These are phyloP conservation scores for Oreochromis spilurus DNA, from an alignment of 2,113 vertebrate genomes.

Conservation along the genomic window DNA sequence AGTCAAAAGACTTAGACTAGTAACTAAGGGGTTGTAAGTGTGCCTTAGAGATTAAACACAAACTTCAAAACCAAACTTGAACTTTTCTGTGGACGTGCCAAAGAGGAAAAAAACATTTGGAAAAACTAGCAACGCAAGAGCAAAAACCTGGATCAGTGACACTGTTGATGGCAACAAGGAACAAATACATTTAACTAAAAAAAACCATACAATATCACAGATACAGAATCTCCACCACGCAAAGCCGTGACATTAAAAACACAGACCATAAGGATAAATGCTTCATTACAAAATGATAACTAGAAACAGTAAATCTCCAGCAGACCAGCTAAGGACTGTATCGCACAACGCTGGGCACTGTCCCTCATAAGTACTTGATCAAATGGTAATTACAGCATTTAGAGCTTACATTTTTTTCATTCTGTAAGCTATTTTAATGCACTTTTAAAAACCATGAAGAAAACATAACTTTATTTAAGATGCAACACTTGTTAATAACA, in stretches of 20 bases:
- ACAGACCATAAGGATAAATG: background rate
- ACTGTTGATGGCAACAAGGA: background rate
- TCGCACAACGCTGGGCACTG: background rate
- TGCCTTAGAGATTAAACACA: background rate
- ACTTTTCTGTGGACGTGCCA: background rate
- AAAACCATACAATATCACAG: background rate
- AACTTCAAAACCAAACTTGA: background rate
- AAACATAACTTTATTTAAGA: background rate
- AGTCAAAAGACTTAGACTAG: background rate
- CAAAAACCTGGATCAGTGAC: background rate
- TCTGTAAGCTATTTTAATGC: background rate
- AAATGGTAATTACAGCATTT: background rate
- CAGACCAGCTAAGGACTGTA: background rate
- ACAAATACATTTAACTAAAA: conserved; percentile 2
- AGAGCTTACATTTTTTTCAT: accelerated
- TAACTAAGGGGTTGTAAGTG: background rate
- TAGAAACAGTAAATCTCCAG: background rate
- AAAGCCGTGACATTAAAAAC: background rate
- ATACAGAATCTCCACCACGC: background rate
- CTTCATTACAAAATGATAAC: background rate
- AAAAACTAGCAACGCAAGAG: background rate
- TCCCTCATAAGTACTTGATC: background rate
- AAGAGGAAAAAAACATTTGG: background rate
- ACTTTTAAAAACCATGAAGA: background rate
- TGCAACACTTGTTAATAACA: background rate